Evolutionary conservation across 2,113 vertebrate genomes (phyloP).

Genomic region (Ploceus nigricollis): DNA sequence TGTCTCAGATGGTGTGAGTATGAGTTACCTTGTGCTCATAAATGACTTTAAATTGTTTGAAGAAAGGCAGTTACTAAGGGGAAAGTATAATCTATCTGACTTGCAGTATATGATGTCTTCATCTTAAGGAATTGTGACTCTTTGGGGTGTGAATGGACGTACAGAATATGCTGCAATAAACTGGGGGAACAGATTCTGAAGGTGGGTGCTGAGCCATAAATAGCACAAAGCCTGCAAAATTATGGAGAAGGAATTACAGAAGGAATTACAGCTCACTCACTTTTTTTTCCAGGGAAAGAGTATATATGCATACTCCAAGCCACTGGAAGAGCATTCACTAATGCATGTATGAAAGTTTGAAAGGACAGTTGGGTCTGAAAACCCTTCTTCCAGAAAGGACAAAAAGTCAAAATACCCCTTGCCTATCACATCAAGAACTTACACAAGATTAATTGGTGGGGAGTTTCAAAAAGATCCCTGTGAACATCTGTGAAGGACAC

Average conservation of each 20-base stretch:
- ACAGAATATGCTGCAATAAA: not conserved
- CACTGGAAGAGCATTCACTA: not conserved
- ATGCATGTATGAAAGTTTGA: not conserved
- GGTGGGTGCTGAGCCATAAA: not conserved
- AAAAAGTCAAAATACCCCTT: not conserved
- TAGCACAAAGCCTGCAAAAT: not conserved
- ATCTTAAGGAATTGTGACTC: not conserved
- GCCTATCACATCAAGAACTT: not conserved
- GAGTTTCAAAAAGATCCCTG: not conserved
- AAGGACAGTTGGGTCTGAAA: not conserved
- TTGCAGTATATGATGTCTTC: not conserved
- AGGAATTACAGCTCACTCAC: not conserved
- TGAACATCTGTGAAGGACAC: slow-evolving; percentile 13
- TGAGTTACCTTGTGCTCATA: not conserved
- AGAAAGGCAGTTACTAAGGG: not conserved
- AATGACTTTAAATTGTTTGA: not conserved
- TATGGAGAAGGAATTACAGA: too few species aligned
- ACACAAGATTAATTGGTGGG: not conserved
- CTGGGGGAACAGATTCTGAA: not conserved
- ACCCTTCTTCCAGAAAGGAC: not conserved
- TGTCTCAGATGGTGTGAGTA: not conserved
- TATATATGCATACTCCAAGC: not conserved
- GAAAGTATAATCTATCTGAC: not conserved
- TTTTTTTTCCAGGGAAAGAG: not conserved
- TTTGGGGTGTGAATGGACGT: not conserved